Evolutionary conservation across 1,140 invertebrate species (phyloP).

Genomic region (Palaemon carinicauda): DNA sequence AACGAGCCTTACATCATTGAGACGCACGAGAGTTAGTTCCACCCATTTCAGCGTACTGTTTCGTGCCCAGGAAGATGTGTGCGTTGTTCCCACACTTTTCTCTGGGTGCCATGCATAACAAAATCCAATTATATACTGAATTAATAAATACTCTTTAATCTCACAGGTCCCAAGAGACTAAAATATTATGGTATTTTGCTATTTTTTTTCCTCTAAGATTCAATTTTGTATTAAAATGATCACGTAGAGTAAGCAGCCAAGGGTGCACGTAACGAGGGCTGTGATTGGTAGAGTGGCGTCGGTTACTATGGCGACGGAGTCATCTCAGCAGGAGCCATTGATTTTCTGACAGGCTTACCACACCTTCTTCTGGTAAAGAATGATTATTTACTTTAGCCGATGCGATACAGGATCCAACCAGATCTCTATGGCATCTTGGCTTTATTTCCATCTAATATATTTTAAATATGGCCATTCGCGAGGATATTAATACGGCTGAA

Average conservation of each 20-base stretch:
- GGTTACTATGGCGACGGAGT: slow-evolving; percentile 49
- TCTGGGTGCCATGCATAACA: too few relatives aligned
- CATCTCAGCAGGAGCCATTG: slow-evolving; percentile 56
- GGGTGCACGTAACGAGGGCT: slow-evolving; percentile 41
- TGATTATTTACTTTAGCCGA: slow-evolving; percentile 27
- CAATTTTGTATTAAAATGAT: slow-evolving; percentile 49
- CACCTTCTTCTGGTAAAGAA: slow-evolving; percentile 30
- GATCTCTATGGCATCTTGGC: too few relatives aligned
- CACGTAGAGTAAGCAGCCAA: slow-evolving; percentile 52
- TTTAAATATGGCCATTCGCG: neutral
- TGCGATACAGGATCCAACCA: neutral
- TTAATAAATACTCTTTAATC: too few relatives aligned
- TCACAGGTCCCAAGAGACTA: too few relatives aligned
- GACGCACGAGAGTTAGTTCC: neutral
- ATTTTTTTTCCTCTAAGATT: slow-evolving; percentile 25
- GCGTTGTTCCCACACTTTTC: too few relatives aligned
- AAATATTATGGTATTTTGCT: neutral
- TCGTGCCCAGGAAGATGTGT: neutral
- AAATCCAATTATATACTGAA: too few relatives aligned
- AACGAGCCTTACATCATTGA: slow-evolving; percentile 45
- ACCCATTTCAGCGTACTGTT: neutral
- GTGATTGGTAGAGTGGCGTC: slow-evolving; percentile 46
- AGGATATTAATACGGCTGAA: neutral
- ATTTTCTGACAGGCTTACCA: slow-evolving; percentile 55
- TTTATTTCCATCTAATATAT: too few relatives aligned